A percentile compares a stretch with the other conserved stretches of the same genome.
These are phyloP conservation scores for Cheilosia vulpina DNA, from an alignment of 2,888 invertebrate genomes.

Conservation along the genomic window DNA sequence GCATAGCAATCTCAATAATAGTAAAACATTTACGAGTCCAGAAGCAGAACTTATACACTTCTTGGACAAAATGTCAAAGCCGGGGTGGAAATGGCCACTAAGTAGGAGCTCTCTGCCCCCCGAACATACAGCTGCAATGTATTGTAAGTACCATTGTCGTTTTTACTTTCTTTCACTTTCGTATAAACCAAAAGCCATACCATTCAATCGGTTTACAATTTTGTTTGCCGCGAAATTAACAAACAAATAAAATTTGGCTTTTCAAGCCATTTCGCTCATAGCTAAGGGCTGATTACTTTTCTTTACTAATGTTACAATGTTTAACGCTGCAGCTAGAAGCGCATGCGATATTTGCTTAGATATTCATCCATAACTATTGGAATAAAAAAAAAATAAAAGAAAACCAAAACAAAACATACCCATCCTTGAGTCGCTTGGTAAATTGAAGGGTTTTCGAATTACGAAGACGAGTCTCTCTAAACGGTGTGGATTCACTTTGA, in stretches of 20 bases:
- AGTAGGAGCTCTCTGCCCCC: slow-evolving; percentile 88
- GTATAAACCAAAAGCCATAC: slow-evolving; percentile 32
- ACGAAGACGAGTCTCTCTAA: slow-evolving; percentile 5
- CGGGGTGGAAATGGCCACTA: slow-evolving; percentile 93
- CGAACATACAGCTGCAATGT: slow-evolving; percentile 85
- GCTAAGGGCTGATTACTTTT: slow-evolving; percentile 50
- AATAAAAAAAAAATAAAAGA: neutral
- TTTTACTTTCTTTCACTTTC: slow-evolving; percentile 7
- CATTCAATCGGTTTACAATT: slow-evolving; percentile 26
- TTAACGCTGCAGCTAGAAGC: slow-evolving; percentile 67
- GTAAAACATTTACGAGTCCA: slow-evolving; percentile 87
- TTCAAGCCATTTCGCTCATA: slow-evolving; percentile 46
- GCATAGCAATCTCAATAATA: slow-evolving; percentile 84
- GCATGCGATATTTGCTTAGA: slow-evolving; percentile 69
- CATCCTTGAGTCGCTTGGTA: slow-evolving; percentile 2
- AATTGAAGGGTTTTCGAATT: slow-evolving; percentile 2
- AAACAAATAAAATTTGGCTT: slow-evolving; percentile 32
- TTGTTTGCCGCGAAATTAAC: slow-evolving; percentile 26
- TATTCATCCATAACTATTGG: slow-evolving; percentile 27
- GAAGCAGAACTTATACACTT: slow-evolving; percentile 92
- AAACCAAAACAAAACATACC: neutral
- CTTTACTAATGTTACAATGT: slow-evolving; percentile 31
- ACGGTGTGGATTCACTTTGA: slow-evolving; percentile 25
- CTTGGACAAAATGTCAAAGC: slow-evolving; percentile 89
- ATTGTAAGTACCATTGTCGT: slow-evolving; percentile 80